phyloP scores from a whole-genome alignment of 2,888 invertebrate species.

The Chaitophorus viminalis region DNA sequence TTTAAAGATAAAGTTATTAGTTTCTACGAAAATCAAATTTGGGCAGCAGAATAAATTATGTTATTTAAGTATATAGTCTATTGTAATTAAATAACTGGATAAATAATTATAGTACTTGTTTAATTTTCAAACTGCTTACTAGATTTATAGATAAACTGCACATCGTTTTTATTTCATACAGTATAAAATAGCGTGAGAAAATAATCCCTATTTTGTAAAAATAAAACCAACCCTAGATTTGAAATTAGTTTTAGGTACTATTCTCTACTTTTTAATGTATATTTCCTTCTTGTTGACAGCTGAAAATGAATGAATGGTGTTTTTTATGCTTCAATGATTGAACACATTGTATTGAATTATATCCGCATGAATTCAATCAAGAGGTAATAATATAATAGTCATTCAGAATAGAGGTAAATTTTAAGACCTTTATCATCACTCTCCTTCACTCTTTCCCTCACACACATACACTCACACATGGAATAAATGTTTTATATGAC shows the following conservation, averaged over 20 bases:
- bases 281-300: conserved; percentile 55
- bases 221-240: conserved; percentile 45
- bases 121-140: neutral
- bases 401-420: neutral
- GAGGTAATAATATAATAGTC: conserved; percentile 27
- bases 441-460: too few species aligned
- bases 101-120: neutral
- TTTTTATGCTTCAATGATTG: conserved; percentile 38
- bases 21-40: neutral
- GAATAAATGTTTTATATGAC: neutral
- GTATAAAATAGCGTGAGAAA: conserved; percentile 43
- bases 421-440: neutral
- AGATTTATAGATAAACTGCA: neutral
- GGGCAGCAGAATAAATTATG: neutral
- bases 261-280: conserved; percentile 38
- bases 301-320: conserved; percentile 55
- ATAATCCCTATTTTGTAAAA: conserved; percentile 18
- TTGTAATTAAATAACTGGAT: neutral
- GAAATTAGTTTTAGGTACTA: conserved; percentile 21
- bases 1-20: neutral
- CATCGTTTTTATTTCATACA: neutral
- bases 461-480: neutral
- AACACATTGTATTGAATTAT: conserved; percentile 24
- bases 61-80: neutral
- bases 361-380: neutral